A percentile compares a stretch with the other conserved stretches of the same genome.
phyloP scores from a whole-genome alignment of 2,888 invertebrate genomes.

The Agrilus cyanescens region DNA sequence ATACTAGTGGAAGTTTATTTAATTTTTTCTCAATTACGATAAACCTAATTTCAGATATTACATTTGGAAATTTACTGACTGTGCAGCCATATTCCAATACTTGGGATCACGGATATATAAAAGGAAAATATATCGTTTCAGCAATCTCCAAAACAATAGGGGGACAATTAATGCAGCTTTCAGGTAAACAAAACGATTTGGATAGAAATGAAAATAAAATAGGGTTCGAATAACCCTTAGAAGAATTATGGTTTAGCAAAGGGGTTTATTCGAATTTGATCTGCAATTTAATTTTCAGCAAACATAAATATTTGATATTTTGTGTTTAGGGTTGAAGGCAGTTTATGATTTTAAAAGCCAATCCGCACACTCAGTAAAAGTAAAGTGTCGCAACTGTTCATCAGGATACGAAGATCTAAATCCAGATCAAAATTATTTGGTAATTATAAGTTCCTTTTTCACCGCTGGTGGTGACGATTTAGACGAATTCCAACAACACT shows the following conservation, averaged over 20 bases:
- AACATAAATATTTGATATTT: too few species aligned
- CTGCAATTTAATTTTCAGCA: too few species aligned
- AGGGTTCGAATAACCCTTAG: too few species aligned
- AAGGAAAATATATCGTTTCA: conserved; percentile 45
- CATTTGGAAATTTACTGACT: conserved; percentile 55
- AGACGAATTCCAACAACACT: conserved; percentile 38
- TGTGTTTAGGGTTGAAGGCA: background rate
- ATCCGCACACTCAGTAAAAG: conserved; percentile 23
- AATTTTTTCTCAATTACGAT: background rate
- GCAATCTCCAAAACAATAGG: background rate
- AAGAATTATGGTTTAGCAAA: too few species aligned
- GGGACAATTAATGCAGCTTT: background rate
- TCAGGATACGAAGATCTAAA: conserved; percentile 51
- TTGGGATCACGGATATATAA: conserved; percentile 56
- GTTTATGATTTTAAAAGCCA: conserved; percentile 1
- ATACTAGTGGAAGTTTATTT: too few species aligned
- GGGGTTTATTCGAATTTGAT: too few species aligned
- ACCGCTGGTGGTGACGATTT: conserved; percentile 61
- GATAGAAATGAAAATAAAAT: too few species aligned
- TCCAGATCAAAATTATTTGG: conserved; percentile 43
- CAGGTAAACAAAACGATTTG: too few species aligned
- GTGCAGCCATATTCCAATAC: conserved; percentile 68
- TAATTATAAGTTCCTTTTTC: conserved; percentile 50
- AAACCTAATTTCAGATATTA: conserved; percentile 45
- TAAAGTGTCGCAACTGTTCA: conserved; percentile 50